A percentile compares a stretch with the other conserved stretches of the same genome.
Conservation (phyloP, 92 coral and sea anemone species). For the Metridium senile region DNA sequence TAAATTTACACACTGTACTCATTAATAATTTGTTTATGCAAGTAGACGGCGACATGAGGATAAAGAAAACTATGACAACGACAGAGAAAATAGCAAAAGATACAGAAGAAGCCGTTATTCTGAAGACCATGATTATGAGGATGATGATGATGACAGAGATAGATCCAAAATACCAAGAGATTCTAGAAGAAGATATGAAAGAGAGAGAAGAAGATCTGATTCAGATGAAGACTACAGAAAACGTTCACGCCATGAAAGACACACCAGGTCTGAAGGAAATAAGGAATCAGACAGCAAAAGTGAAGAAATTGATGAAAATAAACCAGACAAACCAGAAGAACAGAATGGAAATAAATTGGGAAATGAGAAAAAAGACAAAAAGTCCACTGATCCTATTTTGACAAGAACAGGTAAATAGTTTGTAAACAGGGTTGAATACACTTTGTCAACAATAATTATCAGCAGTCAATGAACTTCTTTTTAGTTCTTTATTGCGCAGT, state of each 20-base stretch:
- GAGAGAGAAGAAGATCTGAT: slow-evolving; percentile 26
- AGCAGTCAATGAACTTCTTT: no score
- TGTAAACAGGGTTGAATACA: background rate
- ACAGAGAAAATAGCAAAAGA: slow-evolving; percentile 32
- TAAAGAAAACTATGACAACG: slow-evolving; percentile 31
- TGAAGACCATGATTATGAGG: slow-evolving; percentile 13
- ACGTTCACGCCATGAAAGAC: slow-evolving; percentile 22
- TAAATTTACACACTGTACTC: background rate
- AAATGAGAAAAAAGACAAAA: slow-evolving; percentile 48
- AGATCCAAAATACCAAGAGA: slow-evolving; percentile 9
- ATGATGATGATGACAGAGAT: slow-evolving; percentile 15
- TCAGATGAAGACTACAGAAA: slow-evolving; percentile 32
- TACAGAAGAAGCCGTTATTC: slow-evolving; percentile 20
- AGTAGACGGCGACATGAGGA: slow-evolving; percentile 37
- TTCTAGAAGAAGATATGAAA: slow-evolving; percentile 11
- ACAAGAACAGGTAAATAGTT: slow-evolving; percentile 71
- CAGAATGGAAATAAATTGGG: background rate
- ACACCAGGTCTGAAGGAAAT: slow-evolving; percentile 10
- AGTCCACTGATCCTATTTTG: slow-evolving; percentile 60
- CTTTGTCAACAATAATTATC: background rate
- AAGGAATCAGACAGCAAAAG: background rate
- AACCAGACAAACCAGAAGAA: background rate
- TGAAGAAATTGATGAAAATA: slow-evolving; percentile 30
- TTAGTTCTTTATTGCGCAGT: no score
- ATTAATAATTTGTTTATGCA: background rate